phyloP scores from a whole-genome alignment of 2,797 vertebrate species.

The Falco cherrug region DNA sequence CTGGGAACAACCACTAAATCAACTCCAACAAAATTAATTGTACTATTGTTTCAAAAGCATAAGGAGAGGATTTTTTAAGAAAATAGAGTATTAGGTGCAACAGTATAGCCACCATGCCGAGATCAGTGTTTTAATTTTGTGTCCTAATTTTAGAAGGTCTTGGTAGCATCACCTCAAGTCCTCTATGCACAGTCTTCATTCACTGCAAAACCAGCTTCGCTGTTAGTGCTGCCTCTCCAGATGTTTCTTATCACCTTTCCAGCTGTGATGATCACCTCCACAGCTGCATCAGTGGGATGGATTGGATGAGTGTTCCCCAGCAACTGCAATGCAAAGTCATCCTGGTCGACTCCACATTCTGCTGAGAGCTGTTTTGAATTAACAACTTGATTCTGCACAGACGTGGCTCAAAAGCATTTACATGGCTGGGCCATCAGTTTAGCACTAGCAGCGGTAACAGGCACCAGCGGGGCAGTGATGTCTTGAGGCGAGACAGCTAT shows the following conservation, averaged over 20 bases:
- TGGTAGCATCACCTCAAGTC: not conserved
- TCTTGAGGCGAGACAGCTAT: not conserved
- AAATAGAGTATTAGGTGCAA: not conserved
- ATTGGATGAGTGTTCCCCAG: not conserved
- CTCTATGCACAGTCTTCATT: not conserved
- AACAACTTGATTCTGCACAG: not conserved
- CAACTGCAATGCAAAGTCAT: not conserved
- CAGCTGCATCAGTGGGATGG: not conserved
- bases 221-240: not conserved
- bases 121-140: not conserved
- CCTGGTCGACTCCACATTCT: not conserved
- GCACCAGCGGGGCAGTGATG: not conserved
- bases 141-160: not conserved
- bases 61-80: not conserved
- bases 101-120: not conserved
- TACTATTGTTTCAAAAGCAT: not conserved
- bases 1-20: not conserved
- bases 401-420: not conserved
- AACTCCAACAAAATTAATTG: not conserved
- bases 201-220: not conserved
- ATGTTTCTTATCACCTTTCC: slow-evolving; percentile 5
- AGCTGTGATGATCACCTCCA: not conserved
- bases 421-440: not conserved
- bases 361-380: not conserved
- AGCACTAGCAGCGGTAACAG: not conserved